Percentiles rank a stretch among this genome's conserved stretches.
phyloP scores from a whole-genome alignment of 2,113 vertebrate genomes.

The Uria lomvia region DNA sequence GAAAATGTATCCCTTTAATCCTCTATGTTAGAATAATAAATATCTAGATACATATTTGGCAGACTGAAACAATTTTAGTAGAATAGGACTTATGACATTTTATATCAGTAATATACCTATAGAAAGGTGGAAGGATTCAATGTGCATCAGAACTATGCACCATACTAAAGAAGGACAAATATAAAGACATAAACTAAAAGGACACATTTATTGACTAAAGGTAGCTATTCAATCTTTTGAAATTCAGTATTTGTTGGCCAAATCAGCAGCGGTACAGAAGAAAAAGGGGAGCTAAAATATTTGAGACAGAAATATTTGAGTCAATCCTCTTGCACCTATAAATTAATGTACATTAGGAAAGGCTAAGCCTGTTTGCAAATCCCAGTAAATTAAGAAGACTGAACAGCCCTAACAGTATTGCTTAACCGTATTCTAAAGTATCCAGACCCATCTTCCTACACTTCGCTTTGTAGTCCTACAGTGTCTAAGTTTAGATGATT shows the following conservation, averaged over 20 bases:
- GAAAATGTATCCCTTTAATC: background rate
- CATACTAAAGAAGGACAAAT: background rate
- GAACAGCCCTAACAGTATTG: background rate
- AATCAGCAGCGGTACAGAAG: background rate
- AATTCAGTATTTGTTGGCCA: background rate
- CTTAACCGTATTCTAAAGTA: background rate
- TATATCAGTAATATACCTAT: background rate
- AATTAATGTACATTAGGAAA: background rate
- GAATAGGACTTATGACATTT: background rate
- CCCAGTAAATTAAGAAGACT: background rate
- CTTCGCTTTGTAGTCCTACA: background rate
- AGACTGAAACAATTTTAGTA: background rate
- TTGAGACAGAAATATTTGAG: background rate
- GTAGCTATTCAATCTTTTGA: background rate
- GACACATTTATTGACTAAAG: background rate
- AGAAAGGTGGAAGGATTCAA: background rate
- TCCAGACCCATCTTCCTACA: background rate
- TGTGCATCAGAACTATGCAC: background rate
- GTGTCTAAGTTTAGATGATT: background rate
- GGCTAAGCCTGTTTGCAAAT: background rate
- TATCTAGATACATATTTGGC: background rate
- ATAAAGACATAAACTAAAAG: background rate
- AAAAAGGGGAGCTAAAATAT: background rate
- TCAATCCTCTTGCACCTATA: background rate
- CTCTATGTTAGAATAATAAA: background rate